Conservation (phyloP, 1,140 invertebrate species). For the Panagrolaimus sp. region DNA sequence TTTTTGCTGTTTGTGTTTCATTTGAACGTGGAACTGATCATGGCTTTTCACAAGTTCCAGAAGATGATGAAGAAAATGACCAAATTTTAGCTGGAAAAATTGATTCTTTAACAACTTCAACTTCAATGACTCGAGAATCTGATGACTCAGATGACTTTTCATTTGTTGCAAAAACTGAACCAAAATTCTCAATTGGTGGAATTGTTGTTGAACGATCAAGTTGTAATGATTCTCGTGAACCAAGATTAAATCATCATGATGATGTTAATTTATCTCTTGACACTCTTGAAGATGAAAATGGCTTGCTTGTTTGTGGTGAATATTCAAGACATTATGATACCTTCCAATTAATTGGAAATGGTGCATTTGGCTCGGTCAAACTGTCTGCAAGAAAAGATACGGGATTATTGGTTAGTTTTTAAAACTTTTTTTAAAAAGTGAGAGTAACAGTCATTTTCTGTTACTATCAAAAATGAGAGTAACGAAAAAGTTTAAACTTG, state of each 20-base stretch:
- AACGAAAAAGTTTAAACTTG: too few relatives aligned
- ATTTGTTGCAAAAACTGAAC: slow-evolving; percentile 8
- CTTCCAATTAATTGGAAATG: slow-evolving; percentile 70
- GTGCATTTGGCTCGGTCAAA: slow-evolving; percentile 72
- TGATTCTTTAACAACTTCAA: slow-evolving; percentile 1
- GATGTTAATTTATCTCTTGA: slow-evolving; percentile 17
- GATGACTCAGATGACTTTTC: slow-evolving; percentile 7
- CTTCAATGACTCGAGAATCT: not conserved
- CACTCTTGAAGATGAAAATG: slow-evolving; percentile 48
- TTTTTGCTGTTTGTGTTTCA: slow-evolving; percentile 42
- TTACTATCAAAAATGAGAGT: too few relatives aligned
- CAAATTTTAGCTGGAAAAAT: slow-evolving; percentile 15
- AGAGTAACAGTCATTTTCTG: too few relatives aligned
- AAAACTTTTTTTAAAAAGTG: not conserved
- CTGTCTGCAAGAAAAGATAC: slow-evolving; percentile 67
- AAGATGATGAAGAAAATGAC: slow-evolving; percentile 15
- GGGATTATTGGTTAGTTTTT: slow-evolving; percentile 62
- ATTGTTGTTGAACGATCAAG: not conserved
- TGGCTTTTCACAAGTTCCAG: slow-evolving; percentile 34
- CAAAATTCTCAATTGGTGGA: slow-evolving; percentile 22
- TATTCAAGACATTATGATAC: slow-evolving; percentile 70
- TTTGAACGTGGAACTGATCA: slow-evolving; percentile 47
- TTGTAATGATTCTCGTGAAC: not conserved
- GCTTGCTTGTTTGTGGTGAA: slow-evolving; percentile 48
- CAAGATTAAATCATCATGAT: not conserved